Evolutionary conservation across 2,113 vertebrate genomes (phyloP), one percentile per base, ranked within the genome.

Genomic region (Corythoichthys intestinalis): DNA sequence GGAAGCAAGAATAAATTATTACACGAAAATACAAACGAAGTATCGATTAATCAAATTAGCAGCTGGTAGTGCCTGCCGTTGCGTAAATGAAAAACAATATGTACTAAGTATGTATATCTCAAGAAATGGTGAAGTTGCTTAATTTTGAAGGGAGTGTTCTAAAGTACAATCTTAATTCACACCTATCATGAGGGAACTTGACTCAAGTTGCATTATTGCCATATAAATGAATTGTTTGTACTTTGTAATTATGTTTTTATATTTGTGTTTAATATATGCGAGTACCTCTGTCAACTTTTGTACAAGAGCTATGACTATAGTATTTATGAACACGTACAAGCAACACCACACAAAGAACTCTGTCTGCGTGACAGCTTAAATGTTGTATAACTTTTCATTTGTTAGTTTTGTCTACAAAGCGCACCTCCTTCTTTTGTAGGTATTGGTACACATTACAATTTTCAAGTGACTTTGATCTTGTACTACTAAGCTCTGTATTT

Each of bases 401-500:
- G 88, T 91, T 89, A 78, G 76, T 88, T 85, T 93, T 87, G 87
- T 79, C 87, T 90, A 54, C 37, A 28, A 66, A 84, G 80, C 83
- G 89, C 86, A 79, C 67, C 87, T 89, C 77, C 89, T 90, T 85
- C 83, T 91, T 92, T 92, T 89, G 84, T 91, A 91, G 88, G 87
- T 85, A 84, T 84, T 84, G 85, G 88, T 88, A 83, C 91, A 84
- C 70, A 86, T 87, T 93, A 92, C 76, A 82, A 86, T 90, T 92
- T 93, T 89, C 84, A 90, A 77, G 79, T 92, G 90, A 91, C 81
- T 88, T 91, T 92, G 92, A 92, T 93, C 93, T 94, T 94, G 94
- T 95, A 93, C 83, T 90, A 91, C 84, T 91, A 91, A 92, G 87
- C 92, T 91, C 88, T 94, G 94, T 95, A 90, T 93, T 94, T 94